Conservation (phyloP, 2,797 vertebrate species). For the Sebastes minor region DNA sequence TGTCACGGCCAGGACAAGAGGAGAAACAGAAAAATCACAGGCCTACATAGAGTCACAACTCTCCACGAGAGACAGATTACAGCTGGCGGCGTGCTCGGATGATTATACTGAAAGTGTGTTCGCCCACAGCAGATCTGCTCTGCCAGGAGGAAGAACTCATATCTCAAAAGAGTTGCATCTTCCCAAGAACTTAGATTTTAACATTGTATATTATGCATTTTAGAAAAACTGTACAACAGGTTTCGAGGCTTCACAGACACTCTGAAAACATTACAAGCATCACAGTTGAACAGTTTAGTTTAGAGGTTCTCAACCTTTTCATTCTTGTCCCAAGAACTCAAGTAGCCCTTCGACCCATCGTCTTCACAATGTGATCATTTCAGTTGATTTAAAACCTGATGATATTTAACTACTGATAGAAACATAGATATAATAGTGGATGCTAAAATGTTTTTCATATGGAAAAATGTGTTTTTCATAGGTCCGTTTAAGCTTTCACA, state of each 20-base stretch:
- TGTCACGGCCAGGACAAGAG: conserved; percentile 56
- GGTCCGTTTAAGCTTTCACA: neutral
- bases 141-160: neutral
- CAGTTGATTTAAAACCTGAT: neutral
- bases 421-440: neutral
- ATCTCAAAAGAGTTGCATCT: neutral
- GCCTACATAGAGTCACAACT: conserved; percentile 35
- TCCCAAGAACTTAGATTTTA: neutral
- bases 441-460: neutral
- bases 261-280: neutral
- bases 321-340: too few relatives aligned
- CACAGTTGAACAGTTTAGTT: neutral
- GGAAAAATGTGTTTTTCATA: too few relatives aligned
- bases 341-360: too few relatives aligned
- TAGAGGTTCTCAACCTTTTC: neutral
- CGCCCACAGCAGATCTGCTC: conserved; percentile 7
- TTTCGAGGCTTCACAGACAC: neutral
- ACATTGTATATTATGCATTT: neutral
- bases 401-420: neutral
- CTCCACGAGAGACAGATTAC: conserved; percentile 53
- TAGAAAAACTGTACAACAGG: neutral
- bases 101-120: conserved; percentile 10
- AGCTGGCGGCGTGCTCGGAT: conserved; percentile 17
- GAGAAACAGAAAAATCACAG: conserved; percentile 53
- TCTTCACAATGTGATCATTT: neutral